phyloP scores from a whole-genome alignment of 2,888 invertebrate species.

The Suillia variegata region DNA sequence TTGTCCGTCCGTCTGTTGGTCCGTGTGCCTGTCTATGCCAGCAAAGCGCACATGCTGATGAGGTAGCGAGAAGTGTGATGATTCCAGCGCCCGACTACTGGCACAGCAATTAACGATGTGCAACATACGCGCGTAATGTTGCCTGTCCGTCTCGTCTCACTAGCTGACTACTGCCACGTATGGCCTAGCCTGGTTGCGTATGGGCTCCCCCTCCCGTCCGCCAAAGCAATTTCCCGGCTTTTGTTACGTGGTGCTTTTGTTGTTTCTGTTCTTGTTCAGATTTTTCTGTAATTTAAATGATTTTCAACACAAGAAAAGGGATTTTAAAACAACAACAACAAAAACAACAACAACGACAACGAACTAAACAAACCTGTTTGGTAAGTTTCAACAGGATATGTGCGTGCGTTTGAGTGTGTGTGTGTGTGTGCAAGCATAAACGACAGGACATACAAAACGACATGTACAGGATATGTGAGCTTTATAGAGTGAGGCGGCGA shows the following conservation, averaged over 20 bases:
- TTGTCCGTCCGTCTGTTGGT: too few species aligned
- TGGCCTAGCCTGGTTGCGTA: background rate
- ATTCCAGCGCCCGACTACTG: too few species aligned
- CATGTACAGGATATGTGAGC: background rate
- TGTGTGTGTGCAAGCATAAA: background rate
- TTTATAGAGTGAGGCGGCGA: too few species aligned
- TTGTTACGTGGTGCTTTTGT: conserved; percentile 21
- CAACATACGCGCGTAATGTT: conserved; percentile 49
- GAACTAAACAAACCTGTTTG: conserved; percentile 47
- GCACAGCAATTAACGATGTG: conserved; percentile 47
- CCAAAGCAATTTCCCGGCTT: conserved; percentile 32
- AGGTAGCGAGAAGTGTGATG: too few species aligned
- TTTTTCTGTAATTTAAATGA: conserved; percentile 37
- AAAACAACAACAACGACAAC: too few species aligned
- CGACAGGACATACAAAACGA: conserved; percentile 1
- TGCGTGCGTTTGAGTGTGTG: conserved; percentile 6
- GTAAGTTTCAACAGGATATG: conserved; percentile 34
- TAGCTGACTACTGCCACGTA: conserved; percentile 27
- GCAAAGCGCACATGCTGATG: too few species aligned
- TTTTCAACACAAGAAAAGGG: conserved; percentile 29
- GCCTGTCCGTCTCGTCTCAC: conserved; percentile 13
- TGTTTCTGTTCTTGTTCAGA: conserved; percentile 24
- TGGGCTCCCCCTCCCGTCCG: background rate
- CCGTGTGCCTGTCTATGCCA: conserved; percentile 21
- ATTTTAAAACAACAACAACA: conserved; percentile 25